phyloP scores from a whole-genome alignment of 2,113 vertebrate genomes.

The Lutjanus erythropterus region DNA sequence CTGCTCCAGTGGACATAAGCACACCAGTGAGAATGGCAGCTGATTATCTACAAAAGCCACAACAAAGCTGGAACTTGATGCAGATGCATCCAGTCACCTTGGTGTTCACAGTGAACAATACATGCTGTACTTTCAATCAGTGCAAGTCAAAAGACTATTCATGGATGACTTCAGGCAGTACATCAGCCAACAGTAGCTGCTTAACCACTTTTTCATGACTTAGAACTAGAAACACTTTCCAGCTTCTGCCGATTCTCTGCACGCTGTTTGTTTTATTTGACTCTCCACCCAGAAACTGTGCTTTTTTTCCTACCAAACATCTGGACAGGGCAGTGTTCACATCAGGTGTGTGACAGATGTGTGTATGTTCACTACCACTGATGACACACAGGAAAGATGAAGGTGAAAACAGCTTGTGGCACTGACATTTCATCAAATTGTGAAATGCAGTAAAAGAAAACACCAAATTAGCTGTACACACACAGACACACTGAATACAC shows the following conservation, averaged over 20 bases:
- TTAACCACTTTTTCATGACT: neutral
- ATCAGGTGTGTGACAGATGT: too few relatives aligned
- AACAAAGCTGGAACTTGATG: too few relatives aligned
- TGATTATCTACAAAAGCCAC: too few relatives aligned
- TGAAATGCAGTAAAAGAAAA: neutral
- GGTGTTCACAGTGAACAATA: too few relatives aligned
- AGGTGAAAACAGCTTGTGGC: neutral
- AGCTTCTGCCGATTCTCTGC: neutral
- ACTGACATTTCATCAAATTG: neutral
- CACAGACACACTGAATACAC: too few relatives aligned
- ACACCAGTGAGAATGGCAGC: neutral
- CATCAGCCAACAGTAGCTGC: neutral
- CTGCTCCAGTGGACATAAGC: too few relatives aligned
- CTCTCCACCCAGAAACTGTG: neutral
- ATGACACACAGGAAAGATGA: neutral
- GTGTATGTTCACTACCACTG: neutral
- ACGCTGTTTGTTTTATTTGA: neutral
- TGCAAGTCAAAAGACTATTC: constrained; percentile 6
- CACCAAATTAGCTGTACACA: neutral
- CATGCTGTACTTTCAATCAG: neutral
- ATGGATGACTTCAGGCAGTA: neutral
- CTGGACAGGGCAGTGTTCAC: too few relatives aligned
- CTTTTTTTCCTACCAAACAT: neutral
- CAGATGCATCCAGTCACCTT: too few relatives aligned
- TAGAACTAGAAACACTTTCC: neutral